Evolutionary conservation across 2,113 vertebrate species (phyloP), one percentile per base, ranked within the genome.

Genomic region (Furnarius figulus): DNA sequence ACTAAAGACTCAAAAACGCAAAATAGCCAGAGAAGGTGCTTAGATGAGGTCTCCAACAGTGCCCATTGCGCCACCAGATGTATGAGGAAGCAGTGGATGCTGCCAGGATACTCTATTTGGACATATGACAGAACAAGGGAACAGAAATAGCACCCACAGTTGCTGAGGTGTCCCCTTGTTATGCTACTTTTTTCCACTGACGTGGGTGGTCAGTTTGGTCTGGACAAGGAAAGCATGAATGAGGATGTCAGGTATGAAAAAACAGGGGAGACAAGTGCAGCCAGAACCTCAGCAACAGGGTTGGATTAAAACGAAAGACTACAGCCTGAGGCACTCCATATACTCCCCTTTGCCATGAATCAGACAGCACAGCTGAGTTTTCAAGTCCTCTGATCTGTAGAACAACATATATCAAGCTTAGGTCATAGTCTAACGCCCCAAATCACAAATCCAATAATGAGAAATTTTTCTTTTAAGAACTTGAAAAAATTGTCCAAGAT

Each of bases 141-240:
- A 35, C 42, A 65, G 49, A 44, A 92, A 46, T 7, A 50, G 6
- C 25, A 33, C 61, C 39, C 3, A 0, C 24, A 28, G 5, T 61
- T 91, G 35, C 10, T 61, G 73, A 33, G 19, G 6, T 56, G 9
- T 89, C 14, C 28, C 9, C 9, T 68, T 50, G 20, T 59, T 19
- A 9, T 23, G 11, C 5, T 70, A 62, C 2, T 22, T 77, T 83
- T 35, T 76, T 47, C 30, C 25, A 13, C 55, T 87, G 40, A 0
- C 1, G 7, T 39, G 24, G 3, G 5, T 85, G 30, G 6, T 42
- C 33, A 39, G 30, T 19, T 61, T 4, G 0, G 8, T 6, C 4
- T 5, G 76, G 30, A 42, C 18, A 76, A 65, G 40, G 27, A 65
- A 4, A 67, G 10, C 17, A 6, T 13, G 19, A 61, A 22, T 47